These are phyloP conservation scores for Taxidea taxus DNA, from an alignment of 2,113 vertebrate species.

Conservation along the genomic window DNA sequence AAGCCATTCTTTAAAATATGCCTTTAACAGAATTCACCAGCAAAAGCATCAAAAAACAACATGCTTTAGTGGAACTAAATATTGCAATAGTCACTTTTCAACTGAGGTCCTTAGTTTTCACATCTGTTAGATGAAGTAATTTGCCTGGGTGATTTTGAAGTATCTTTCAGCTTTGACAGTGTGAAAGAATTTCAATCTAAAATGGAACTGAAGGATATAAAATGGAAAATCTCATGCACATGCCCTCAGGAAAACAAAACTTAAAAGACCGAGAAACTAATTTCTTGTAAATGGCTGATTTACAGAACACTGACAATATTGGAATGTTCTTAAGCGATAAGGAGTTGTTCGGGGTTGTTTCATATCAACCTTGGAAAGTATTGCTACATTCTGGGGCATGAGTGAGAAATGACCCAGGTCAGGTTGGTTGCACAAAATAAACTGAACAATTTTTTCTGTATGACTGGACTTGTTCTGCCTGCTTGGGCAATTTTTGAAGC, in stretches of 20 bases:
- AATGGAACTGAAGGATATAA: background rate
- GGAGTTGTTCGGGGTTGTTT: background rate
- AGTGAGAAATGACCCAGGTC: background rate
- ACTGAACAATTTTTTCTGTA: background rate
- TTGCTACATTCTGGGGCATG: background rate
- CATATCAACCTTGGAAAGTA: background rate
- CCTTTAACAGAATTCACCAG: background rate
- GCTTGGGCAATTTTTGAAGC: background rate
- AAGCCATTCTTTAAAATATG: background rate
- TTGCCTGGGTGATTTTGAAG: too few species aligned
- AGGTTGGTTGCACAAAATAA: background rate
- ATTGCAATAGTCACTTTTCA: background rate
- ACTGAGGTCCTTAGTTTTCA: background rate
- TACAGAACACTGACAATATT: background rate
- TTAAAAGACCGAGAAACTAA: background rate
- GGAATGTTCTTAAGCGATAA: background rate
- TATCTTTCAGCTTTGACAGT: background rate
- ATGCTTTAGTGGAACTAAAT: background rate
- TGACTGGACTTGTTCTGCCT: background rate
- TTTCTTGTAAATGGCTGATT: background rate
- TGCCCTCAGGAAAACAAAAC: background rate
- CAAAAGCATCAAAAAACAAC: background rate
- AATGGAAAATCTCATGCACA: background rate
- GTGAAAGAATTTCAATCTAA: background rate
- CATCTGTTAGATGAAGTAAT: background rate